A percentile compares a stretch with the other conserved stretches of the same genome.
Evolutionary conservation across 2,797 vertebrate species (phyloP).

Genomic region (Eulemur mongoz): DNA sequence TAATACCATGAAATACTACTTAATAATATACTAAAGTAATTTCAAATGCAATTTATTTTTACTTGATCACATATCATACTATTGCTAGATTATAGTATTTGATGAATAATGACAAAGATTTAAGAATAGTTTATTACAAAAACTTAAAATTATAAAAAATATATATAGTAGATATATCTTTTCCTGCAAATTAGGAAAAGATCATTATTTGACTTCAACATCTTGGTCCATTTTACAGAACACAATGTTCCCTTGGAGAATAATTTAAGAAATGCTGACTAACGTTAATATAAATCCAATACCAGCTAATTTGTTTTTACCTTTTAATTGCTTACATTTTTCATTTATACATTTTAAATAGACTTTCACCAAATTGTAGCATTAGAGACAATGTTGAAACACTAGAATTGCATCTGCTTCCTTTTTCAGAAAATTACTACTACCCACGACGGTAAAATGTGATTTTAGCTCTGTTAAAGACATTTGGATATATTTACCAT

Average conservation of each 20-base stretch:
- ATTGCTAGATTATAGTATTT: not conserved
- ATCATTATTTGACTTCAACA: not conserved
- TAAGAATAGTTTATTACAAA: not conserved
- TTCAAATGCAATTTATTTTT: not conserved
- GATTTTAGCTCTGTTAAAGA: not conserved
- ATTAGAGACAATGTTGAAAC: not conserved
- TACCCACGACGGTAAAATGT: not conserved
- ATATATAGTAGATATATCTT: not conserved
- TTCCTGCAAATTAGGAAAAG: not conserved
- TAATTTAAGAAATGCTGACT: not conserved
- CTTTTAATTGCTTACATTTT: not conserved
- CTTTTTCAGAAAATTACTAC: not conserved
- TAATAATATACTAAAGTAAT: not conserved
- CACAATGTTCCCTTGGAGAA: not conserved
- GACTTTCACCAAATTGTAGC: not conserved
- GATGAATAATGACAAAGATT: not conserved
- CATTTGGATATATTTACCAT: not conserved
- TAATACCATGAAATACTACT: not conserved
- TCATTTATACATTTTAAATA: slow-evolving; percentile 41
- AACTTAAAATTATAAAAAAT: not conserved
- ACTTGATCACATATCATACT: not conserved
- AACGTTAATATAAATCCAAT: slow-evolving; percentile 23
- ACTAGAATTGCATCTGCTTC: not conserved
- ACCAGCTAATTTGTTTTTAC: not conserved
- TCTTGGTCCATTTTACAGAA: not conserved